Conservation (phyloP, 1,140 invertebrate genomes). For the Drosophila sucinea region DNA sequence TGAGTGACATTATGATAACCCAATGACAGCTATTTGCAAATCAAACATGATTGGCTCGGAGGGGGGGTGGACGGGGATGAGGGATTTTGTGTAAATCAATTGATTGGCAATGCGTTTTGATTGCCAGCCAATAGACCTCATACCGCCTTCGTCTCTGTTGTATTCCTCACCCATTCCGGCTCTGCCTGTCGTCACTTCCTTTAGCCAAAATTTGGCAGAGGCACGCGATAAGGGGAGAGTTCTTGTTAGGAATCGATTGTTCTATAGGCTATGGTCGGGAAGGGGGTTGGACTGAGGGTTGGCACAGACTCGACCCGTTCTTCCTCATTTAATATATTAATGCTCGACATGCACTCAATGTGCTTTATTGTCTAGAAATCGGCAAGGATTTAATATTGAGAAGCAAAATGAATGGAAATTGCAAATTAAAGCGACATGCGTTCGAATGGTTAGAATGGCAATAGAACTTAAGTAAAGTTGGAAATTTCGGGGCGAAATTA, state of each 20-base stretch:
- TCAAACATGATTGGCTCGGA: slow-evolving; percentile 46
- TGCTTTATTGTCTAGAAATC: slow-evolving; percentile 63
- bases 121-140: slow-evolving; percentile 48
- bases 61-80: slow-evolving; percentile 3
- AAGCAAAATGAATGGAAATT: slow-evolving; percentile 51
- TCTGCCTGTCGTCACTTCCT: slow-evolving; percentile 2
- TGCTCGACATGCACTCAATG: slow-evolving; percentile 58
- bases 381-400: slow-evolving; percentile 27
- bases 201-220: slow-evolving; percentile 48
- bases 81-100: slow-evolving; percentile 69
- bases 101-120: slow-evolving; percentile 79
- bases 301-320: slow-evolving; percentile 7
- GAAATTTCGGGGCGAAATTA: slow-evolving; percentile 16
- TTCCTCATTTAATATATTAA: slow-evolving; percentile 64
- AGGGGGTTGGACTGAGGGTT: not conserved
- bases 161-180: not conserved
- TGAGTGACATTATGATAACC: slow-evolving; percentile 66
- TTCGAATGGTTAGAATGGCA: slow-evolving; percentile 21
- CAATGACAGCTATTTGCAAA: slow-evolving; percentile 73
- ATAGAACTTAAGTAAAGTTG: slow-evolving; percentile 7
- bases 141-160: not conserved
- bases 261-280: not conserved
- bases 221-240: slow-evolving; percentile 48
- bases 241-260: slow-evolving; percentile 13
- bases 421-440: slow-evolving; percentile 56